Conservation (phyloP, 2,113 vertebrate species). For the Prinia subflava region DNA sequence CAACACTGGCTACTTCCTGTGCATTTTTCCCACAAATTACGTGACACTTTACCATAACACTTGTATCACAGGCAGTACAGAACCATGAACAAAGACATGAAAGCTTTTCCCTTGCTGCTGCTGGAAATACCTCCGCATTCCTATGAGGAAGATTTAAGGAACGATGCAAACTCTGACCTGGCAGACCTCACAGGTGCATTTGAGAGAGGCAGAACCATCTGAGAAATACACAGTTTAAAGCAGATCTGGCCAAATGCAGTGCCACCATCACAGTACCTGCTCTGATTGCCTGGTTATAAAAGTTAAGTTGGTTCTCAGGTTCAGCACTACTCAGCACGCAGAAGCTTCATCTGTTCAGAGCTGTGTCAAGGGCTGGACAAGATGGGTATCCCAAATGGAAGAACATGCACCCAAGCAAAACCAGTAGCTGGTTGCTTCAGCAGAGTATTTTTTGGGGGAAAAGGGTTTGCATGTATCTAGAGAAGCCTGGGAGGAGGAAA, state of each 20-base stretch:
- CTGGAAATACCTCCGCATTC: not conserved
- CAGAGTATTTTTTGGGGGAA: not conserved
- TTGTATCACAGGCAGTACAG: not conserved
- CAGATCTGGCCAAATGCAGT: not conserved
- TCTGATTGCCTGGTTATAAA: not conserved
- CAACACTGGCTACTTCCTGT: not conserved
- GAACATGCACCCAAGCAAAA: not conserved
- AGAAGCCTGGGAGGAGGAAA: not conserved
- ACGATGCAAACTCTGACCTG: not conserved
- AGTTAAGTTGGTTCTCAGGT: not conserved
- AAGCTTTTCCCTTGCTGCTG: not conserved
- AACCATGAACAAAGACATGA: not conserved
- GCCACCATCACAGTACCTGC: not conserved
- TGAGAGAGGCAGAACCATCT: not conserved
- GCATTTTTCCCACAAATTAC: not conserved
- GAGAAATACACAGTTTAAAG: fast-evolving
- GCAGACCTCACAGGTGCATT: not conserved
- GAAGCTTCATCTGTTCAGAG: not conserved
- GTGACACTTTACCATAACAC: not conserved
- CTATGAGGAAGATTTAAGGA: not conserved
- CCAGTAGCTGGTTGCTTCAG: not conserved
- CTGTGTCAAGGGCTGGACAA: not conserved
- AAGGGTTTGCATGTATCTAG: not conserved
- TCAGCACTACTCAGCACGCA: not conserved
- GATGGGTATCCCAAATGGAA: fast-evolving